Evolutionary conservation across 2,113 vertebrate genomes (phyloP).

Genomic region (Xerus inauris): DNA sequence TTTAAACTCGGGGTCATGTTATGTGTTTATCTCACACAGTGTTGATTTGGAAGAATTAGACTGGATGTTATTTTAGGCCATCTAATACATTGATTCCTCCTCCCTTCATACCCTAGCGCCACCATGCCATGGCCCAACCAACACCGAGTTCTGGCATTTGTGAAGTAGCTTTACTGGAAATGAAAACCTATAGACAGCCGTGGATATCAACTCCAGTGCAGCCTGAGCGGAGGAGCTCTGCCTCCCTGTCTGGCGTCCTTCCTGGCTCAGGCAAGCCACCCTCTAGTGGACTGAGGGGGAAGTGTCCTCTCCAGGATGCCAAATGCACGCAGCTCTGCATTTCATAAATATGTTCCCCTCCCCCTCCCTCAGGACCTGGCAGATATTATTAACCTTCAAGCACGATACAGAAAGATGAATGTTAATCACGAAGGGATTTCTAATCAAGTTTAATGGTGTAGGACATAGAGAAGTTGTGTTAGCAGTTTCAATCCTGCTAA

Average conservation of each 20-base stretch:
- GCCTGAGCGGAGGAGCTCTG: accelerated
- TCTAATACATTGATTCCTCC: not conserved
- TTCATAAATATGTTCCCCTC: slow-evolving; percentile 67
- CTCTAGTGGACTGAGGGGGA: slow-evolving; percentile 84
- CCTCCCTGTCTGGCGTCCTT: not conserved
- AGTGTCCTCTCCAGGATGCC: slow-evolving; percentile 68
- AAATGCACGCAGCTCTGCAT: not conserved
- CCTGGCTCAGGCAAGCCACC: slow-evolving; percentile 59
- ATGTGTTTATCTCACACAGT: slow-evolving; percentile 63
- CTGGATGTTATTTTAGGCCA: slow-evolving; percentile 48
- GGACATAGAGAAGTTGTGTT: slow-evolving; percentile 74
- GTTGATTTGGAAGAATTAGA: slow-evolving; percentile 63
- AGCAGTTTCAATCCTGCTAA: slow-evolving; percentile 74
- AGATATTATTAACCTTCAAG: slow-evolving; percentile 84
- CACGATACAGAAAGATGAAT: slow-evolving; percentile 77
- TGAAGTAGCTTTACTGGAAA: slow-evolving; percentile 63
- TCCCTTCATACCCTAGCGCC: not conserved
- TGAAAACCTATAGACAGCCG: slow-evolving; percentile 38
- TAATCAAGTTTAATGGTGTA: slow-evolving; percentile 78
- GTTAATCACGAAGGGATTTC: slow-evolving; percentile 84
- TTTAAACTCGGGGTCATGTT: slow-evolving; percentile 58
- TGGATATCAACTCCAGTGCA: not conserved
- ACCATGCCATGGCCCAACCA: not conserved
- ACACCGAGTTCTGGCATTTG: slow-evolving; percentile 59
- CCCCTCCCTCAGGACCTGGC: slow-evolving; percentile 62